Evolutionary conservation across 1,140 invertebrate species (phyloP).

Genomic region (Phthorimaea operculella): DNA sequence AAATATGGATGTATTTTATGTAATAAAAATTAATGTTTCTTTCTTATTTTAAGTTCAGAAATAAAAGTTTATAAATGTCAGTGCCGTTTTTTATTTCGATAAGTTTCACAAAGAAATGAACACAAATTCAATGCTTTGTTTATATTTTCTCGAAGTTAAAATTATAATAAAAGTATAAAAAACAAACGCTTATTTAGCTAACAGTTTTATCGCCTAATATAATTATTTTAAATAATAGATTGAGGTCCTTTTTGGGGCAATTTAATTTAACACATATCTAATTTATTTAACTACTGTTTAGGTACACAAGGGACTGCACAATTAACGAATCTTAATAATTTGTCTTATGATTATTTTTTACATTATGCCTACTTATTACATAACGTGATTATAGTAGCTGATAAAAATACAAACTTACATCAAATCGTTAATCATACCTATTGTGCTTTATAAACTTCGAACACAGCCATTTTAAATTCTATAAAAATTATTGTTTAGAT

Average conservation of each 20-base stretch:
- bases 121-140: too few species aligned
- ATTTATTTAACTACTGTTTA: neutral
- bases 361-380: constrained; percentile 10
- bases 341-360: constrained; percentile 3
- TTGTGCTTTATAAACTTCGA: constrained; percentile 53
- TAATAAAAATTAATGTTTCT: too few species aligned
- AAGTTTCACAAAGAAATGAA: too few species aligned
- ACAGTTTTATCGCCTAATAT: neutral
- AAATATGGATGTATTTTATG: too few species aligned
- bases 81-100: too few species aligned
- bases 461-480: constrained; percentile 61
- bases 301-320: neutral
- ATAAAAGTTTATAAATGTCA: too few species aligned
- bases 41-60: too few species aligned
- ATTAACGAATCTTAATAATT: neutral
- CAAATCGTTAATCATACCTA: constrained; percentile 30
- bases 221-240: too few species aligned
- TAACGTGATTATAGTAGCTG: constrained; percentile 19
- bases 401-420: constrained; percentile 44
- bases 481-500: constrained; percentile 15
- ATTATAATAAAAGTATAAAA: constrained; percentile 4
- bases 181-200: neutral
- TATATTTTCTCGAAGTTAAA: neutral
- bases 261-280: neutral
- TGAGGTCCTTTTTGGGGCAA: neutral